Base-by-base conservation (phyloP, 2,113 vertebrate species). In the Chaetodon auriga region DNA sequence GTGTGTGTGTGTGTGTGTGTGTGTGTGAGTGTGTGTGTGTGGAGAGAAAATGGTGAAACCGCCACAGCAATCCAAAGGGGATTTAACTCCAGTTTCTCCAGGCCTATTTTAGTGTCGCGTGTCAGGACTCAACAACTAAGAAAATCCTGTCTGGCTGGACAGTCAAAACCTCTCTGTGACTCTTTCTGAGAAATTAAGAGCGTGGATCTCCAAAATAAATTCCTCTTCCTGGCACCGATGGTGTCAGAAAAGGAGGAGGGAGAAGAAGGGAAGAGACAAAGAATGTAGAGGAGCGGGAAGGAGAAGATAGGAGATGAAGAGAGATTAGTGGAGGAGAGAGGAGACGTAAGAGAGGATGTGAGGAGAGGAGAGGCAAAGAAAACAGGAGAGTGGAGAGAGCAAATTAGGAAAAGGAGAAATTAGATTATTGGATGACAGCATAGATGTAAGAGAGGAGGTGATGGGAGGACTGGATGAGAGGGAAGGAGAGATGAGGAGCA, bases 81-180 rank as follows among this genome's bases (percentile, higher is more conserved):
- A 86, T 92, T 90, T 83, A 85, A 78, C 75, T 82, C 84, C 64
- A 53, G 78, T 75, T 92, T 88, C 80, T 73, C 48, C 14, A 6
- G 76, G 81, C 66, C 81, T 82, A 60, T 88, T 90, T 86, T 66
- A 15, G 88, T 81, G 75, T 81, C 61, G 84, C 57, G 74, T 90
- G 86, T 90, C 83, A 86, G 81, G 68, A 65, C 66, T 90, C 70
- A 79, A 83, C 76, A 72, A 75, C 64, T 71, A 75, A 81, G 84
- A 78, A 87, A 84, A 82, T 75, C 77, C 79, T 3, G 54, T 78
- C 82, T 86, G 78, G 81, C 75, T 77, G 86, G 90, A 91, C 90
- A 89, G 65, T 83, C 36, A 76, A 82, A 85, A 87, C 16, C 68
- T 72, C 61, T 58, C 35, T 48, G 30, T 30, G 23, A 65, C 68